These are phyloP conservation scores for Halocynthia roretzi DNA, from an alignment of 23 tunicate species.

Conservation along the genomic window DNA sequence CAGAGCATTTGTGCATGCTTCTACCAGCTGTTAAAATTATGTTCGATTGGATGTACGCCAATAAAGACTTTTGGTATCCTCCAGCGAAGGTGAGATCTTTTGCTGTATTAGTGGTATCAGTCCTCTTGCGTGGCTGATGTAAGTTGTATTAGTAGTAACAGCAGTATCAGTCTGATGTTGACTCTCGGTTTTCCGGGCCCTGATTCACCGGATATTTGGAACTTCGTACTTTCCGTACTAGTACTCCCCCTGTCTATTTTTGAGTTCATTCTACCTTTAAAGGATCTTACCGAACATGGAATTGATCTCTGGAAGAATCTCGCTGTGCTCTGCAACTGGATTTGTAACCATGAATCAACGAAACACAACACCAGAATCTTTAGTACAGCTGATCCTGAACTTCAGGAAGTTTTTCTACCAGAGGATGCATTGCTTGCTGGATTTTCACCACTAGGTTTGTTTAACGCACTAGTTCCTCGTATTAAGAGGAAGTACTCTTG, in stretches of 20 bases:
- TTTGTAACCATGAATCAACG: constrained; percentile 24
- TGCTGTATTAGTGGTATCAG: too few relatives aligned
- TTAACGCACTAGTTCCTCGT: not conserved
- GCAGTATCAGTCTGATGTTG: too few relatives aligned
- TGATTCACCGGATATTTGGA: too few relatives aligned
- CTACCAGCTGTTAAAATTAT: constrained; percentile 56
- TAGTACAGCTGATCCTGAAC: constrained; percentile 14
- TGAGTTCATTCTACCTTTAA: too few relatives aligned
- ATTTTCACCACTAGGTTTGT: constrained; percentile 43
- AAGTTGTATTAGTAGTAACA: too few relatives aligned
- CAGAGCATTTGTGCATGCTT: constrained; percentile 8
- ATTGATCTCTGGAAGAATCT: constrained; percentile 53
- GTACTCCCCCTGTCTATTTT: too few relatives aligned
- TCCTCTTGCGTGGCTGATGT: too few relatives aligned
- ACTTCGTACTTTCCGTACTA: too few relatives aligned
- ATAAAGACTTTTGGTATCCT: constrained; percentile 62
- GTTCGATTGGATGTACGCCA: constrained; percentile 82
- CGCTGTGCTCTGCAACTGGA: constrained; percentile 69
- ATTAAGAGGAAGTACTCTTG: not conserved
- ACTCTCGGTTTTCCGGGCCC: too few relatives aligned
- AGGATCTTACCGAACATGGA: constrained; percentile 8
- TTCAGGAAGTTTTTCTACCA: constrained; percentile 41
- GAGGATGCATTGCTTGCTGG: constrained; percentile 71
- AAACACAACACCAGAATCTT: constrained; percentile 28
- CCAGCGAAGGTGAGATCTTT: constrained; percentile 25